These are phyloP conservation scores for Achatina immaculata DNA, from an alignment of 1,140 invertebrate genomes.

Conservation along the genomic window DNA sequence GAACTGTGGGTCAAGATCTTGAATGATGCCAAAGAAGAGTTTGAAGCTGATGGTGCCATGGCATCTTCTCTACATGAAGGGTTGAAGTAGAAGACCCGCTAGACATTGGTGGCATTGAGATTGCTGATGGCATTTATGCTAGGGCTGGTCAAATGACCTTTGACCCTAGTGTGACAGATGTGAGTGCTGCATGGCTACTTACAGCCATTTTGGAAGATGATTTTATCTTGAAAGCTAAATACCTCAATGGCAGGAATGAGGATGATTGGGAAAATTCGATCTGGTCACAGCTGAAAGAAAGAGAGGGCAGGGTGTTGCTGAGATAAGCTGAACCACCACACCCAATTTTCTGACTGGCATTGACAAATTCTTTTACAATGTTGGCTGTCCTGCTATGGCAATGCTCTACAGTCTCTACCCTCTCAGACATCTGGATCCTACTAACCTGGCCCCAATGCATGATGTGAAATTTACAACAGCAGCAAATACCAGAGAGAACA, in stretches of 20 bases:
- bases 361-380: not conserved
- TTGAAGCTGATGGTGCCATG: not conserved
- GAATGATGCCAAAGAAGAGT: not conserved
- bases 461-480: not conserved
- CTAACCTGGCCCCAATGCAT: not conserved
- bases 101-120: no score
- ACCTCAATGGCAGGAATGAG: not conserved
- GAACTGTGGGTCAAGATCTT: not conserved
- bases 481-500: not conserved
- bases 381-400: no score
- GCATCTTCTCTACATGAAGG: not conserved
- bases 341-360: not conserved
- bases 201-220: not conserved
- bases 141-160: no score
- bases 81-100: not conserved
- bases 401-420: slow-evolving; percentile 1
- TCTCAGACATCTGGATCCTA: not conserved
- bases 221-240: not conserved
- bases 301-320: not conserved
- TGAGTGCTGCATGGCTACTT: not conserved
- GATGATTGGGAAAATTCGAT: not conserved
- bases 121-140: no score
- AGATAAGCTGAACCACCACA: not conserved
- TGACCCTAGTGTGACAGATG: not conserved
- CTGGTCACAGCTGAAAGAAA: not conserved